These are phyloP conservation scores for Triplophysa rosa DNA, from an alignment of 2,113 vertebrate species.

Conservation along the genomic window DNA sequence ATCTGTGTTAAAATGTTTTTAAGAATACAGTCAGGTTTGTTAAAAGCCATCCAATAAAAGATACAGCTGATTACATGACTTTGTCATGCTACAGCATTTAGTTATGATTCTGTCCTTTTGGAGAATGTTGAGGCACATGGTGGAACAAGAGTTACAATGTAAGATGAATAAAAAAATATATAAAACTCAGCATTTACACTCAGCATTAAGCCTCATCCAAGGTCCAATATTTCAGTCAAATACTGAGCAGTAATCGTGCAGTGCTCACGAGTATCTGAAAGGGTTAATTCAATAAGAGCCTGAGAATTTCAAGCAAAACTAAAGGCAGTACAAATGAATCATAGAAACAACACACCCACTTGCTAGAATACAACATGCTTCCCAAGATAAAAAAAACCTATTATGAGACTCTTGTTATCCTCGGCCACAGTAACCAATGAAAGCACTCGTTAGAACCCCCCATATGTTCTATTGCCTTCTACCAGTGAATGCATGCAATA, in stretches of 20 bases:
- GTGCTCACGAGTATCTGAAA: not conserved
- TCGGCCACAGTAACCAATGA: constrained; percentile 41
- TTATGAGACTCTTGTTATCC: constrained; percentile 39
- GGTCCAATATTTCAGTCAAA: not conserved
- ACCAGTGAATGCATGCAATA: constrained; percentile 52
- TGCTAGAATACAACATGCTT: constrained; percentile 50
- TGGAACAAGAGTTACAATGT: constrained; percentile 2
- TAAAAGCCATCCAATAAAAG: not conserved
- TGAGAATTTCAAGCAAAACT: constrained; percentile 9
- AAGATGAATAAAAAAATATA: not conserved
- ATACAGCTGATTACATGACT: not conserved
- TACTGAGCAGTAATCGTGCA: not conserved
- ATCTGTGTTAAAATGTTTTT: not conserved
- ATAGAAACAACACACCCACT: constrained; percentile 31
- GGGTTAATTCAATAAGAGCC: not conserved
- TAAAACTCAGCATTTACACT: not conserved
- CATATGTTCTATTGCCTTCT: constrained; percentile 39
- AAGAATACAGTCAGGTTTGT: not conserved
- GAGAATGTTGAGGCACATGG: constrained; percentile 27
- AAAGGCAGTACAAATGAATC: constrained; percentile 28
- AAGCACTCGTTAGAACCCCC: constrained; percentile 33
- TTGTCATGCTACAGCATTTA: not conserved
- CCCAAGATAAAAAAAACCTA: constrained; percentile 46
- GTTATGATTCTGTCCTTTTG: not conserved
- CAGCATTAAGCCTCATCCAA: constrained; percentile 1